These are phyloP conservation scores for Mormoops blainvillei DNA, from an alignment of 2,113 vertebrate species.

Conservation along the genomic window DNA sequence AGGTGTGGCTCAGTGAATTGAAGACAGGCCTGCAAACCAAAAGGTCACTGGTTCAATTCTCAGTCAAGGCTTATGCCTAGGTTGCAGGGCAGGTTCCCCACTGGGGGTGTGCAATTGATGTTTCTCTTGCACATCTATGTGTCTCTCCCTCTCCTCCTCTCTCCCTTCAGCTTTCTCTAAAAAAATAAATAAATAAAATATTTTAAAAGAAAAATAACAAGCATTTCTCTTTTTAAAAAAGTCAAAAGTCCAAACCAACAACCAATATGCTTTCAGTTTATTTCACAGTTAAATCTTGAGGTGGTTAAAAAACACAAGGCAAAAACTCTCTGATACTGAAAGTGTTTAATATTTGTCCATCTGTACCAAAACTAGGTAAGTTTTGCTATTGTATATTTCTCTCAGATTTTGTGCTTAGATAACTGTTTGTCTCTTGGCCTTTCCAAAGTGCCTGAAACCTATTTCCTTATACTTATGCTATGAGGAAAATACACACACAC, in stretches of 20 bases:
- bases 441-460: slow-evolving; percentile 21
- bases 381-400: background rate
- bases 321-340: background rate
- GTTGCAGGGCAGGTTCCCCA: no score
- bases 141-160: no score
- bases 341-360: background rate
- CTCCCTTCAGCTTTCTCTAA: no score
- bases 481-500: background rate
- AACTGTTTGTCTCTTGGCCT: background rate
- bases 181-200: no score
- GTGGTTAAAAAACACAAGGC: background rate
- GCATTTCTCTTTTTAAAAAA: background rate
- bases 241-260: background rate
- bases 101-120: no score
- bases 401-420: background rate
- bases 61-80: no score
- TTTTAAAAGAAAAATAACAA: background rate
- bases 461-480: background rate
- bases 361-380: background rate
- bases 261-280: background rate
- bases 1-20: no score
- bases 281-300: background rate
- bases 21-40: no score
- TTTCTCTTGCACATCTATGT: no score
- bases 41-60: no score